phyloP scores from a whole-genome alignment of 2,888 invertebrate species.

The Harmothoe impar region DNA sequence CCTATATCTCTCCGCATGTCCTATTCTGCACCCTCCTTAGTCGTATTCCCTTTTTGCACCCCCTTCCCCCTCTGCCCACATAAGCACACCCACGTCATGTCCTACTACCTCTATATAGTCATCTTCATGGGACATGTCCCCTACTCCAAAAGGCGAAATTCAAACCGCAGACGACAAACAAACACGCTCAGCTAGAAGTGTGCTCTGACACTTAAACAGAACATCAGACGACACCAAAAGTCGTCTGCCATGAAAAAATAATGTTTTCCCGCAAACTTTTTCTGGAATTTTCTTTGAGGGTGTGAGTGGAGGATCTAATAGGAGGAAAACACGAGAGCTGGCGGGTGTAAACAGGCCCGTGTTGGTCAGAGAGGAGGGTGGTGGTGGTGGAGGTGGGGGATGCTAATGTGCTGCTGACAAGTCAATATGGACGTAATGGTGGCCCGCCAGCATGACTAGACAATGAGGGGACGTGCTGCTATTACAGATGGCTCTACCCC shows the following conservation, averaged over 20 bases:
- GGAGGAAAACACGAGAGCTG: background rate
- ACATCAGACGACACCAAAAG: background rate
- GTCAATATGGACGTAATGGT: background rate
- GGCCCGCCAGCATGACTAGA: background rate
- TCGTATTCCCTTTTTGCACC: constrained; percentile 4
- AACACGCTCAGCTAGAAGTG: background rate
- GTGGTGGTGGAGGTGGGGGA: background rate
- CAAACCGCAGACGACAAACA: constrained; percentile 34
- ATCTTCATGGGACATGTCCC: background rate
- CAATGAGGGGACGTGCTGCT: background rate
- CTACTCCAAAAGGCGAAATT: constrained; percentile 27
- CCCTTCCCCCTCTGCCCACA: background rate
- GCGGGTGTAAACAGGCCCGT: background rate
- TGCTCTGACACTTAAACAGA: constrained; percentile 25
- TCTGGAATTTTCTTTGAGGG: too few species aligned
- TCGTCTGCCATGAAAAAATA: constrained; percentile 12
- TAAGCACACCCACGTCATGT: background rate
- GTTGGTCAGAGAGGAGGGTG: background rate
- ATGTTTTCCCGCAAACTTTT: too few species aligned
- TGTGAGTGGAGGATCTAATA: background rate
- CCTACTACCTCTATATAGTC: background rate
- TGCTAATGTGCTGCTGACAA: background rate
- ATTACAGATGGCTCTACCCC: background rate
- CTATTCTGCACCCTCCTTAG: too few species aligned
- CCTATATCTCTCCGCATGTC: too few species aligned